Percentiles rank a stretch among this genome's conserved stretches.
Evolutionary conservation across 2,113 vertebrate genomes (phyloP).

Genomic region (Nanger granti): DNA sequence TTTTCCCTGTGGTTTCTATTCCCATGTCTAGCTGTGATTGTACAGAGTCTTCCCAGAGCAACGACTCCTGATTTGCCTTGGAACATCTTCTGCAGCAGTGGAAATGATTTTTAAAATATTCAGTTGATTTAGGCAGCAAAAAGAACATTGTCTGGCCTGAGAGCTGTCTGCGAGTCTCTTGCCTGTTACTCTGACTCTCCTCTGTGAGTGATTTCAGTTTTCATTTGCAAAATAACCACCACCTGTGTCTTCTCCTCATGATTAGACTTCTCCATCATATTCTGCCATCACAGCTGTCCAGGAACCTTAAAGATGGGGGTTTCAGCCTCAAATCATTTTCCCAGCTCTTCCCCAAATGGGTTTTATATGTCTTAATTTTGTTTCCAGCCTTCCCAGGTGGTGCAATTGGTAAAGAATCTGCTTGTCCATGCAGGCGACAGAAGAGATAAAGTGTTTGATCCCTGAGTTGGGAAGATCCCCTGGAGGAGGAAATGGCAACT

Average conservation of each 20-base stretch:
- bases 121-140: conserved; percentile 13
- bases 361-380: not conserved
- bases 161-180: not conserved
- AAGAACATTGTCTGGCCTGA: not conserved
- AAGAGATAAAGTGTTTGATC: not conserved
- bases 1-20: not conserved
- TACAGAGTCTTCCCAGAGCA: conserved; percentile 8
- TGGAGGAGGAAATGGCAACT: not conserved
- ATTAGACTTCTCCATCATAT: not conserved
- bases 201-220: conserved; percentile 24
- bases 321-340: not conserved
- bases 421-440: not conserved
- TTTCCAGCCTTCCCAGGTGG: not conserved
- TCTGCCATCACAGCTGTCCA: not conserved
- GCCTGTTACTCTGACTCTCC: not conserved
- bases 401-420: not conserved
- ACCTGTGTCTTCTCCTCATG: not conserved
- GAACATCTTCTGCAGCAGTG: not conserved
- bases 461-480: not conserved
- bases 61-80: not conserved
- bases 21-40: not conserved
- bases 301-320: not conserved
- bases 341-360: not conserved
- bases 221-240: conserved; percentile 30
- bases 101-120: conserved; percentile 46